Conservation (phyloP, 2,797 vertebrate genomes). For the Knipowitschia caucasica region DNA sequence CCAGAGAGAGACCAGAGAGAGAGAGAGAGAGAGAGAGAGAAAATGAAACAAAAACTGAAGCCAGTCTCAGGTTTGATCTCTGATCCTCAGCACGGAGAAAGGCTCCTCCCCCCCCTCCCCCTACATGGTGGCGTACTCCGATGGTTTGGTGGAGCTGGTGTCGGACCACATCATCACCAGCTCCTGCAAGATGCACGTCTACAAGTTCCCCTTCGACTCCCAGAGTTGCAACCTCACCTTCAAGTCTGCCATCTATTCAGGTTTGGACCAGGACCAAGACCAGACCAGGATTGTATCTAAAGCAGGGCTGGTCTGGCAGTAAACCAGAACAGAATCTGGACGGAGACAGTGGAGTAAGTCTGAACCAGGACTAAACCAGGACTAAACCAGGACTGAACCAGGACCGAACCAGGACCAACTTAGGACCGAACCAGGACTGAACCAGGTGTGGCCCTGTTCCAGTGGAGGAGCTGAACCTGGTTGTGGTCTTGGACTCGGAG, state of each 20-base stretch:
- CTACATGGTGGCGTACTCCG: neutral
- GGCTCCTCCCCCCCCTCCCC: neutral
- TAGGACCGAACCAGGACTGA: rapidly evolving
- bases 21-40: no score
- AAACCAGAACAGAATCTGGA: neutral
- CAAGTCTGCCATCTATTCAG: neutral
- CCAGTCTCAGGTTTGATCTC: no score
- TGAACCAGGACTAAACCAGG: neutral
- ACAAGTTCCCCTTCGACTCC: slow-evolving; percentile 5
- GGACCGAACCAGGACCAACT: neutral
- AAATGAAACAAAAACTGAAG: no score
- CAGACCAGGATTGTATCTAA: neutral
- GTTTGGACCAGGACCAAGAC: neutral
- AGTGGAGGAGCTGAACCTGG: neutral
- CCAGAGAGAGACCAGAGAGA: no score
- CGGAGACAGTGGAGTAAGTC: no score
- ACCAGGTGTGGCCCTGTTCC: neutral
- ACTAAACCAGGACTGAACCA: neutral
- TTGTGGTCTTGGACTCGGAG: neutral
- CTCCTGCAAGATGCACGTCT: slow-evolving; percentile 4
- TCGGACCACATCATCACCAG: neutral
- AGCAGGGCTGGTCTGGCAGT: no score
- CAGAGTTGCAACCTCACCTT: slow-evolving; percentile 1
- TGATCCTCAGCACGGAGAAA: neutral
- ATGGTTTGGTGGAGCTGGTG: neutral